Base-by-base conservation (phyloP, 2,113 vertebrate species). In the Salvelinus fontinalis region DNA sequence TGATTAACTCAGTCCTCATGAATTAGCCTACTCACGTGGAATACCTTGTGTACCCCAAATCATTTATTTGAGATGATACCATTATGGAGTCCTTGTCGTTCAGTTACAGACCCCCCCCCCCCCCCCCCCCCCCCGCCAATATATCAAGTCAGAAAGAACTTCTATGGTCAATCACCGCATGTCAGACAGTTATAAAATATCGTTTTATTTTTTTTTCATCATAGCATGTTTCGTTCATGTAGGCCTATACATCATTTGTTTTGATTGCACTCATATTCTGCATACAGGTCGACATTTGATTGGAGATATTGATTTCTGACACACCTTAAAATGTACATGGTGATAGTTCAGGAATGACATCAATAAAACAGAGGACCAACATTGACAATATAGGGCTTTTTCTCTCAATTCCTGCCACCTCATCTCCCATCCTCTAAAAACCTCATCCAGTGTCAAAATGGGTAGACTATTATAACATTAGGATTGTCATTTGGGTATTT, bases 131-230 rank as follows among this genome's bases (percentile, higher is more conserved):
- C 1, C 14, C 4, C 49, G 3, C 8, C 39, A 39, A 6, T 66
- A 5, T 27, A 14, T 66, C 24, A 67, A 39, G 67, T 34, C 7
- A 69, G 34, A 16, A 39, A 51, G 1, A 67, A 11, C 27, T 67
- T 51, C 75, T 73, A 18, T 75, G 78, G 67, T 83, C 34, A 49
- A 85, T 88, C 76, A 87, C 16, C 39, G 31, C 60, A 71, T 81
- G 49, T 86, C 81, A 91, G 85, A 90, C 85, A 85, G 75, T 89
- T 91, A 88, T 86, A 91, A 92, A 90, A 90, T 84, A 79, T 70
- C 74, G 87, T 89, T 89, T 88, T 84, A 84, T 89, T 90, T 89
- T 34, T 76, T 76, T 82, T 89, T 71, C 77, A 71, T 87, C 86
- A 83, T 87, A 86, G 85, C 84, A 86, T 77, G 86, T 88, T 72